phyloP scores from a whole-genome alignment of 2,797 vertebrate genomes.

The Ptychobarbus kaznakovi region DNA sequence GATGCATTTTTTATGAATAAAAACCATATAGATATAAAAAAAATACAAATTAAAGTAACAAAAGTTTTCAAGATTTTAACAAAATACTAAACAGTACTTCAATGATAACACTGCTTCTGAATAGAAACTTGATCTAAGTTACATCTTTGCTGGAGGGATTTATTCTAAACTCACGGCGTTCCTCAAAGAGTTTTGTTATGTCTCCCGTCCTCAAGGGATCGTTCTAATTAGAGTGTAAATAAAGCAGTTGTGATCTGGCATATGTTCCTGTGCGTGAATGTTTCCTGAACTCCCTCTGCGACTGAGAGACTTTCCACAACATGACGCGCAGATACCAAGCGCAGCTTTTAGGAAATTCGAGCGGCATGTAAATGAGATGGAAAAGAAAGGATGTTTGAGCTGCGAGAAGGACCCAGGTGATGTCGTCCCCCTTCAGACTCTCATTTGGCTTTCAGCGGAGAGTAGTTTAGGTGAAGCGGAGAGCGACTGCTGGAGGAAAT shows the following conservation, averaged over 20 bases:
- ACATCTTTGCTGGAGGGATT: not conserved
- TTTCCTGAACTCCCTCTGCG: conserved; percentile 35
- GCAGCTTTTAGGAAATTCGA: not conserved
- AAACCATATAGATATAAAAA: no score
- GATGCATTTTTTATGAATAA: no score
- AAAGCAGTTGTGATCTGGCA: conserved; percentile 35
- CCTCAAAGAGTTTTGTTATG: not conserved
- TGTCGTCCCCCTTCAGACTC: conserved; percentile 16
- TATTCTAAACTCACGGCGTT: not conserved
- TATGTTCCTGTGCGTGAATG: conserved; percentile 24
- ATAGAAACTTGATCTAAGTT: not conserved
- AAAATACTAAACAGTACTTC: not conserved
- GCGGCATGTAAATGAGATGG: conserved; percentile 10
- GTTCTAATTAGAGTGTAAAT: conserved; percentile 37
- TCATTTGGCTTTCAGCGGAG: conserved; percentile 22
- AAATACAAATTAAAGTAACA: not conserved
- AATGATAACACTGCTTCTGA: not conserved
- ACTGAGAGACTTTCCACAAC: conserved; percentile 1
- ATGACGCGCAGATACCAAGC: not conserved
- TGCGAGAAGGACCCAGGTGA: conserved; percentile 7
- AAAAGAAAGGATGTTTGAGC: not conserved
- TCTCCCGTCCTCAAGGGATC: not conserved
- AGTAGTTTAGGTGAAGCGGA: conserved; percentile 44
- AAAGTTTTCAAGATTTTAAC: not conserved
- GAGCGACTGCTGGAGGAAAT: conserved; percentile 47